Base-by-base conservation (phyloP, 1,140 invertebrate genomes). In the Pteromalus puparum region DNA sequence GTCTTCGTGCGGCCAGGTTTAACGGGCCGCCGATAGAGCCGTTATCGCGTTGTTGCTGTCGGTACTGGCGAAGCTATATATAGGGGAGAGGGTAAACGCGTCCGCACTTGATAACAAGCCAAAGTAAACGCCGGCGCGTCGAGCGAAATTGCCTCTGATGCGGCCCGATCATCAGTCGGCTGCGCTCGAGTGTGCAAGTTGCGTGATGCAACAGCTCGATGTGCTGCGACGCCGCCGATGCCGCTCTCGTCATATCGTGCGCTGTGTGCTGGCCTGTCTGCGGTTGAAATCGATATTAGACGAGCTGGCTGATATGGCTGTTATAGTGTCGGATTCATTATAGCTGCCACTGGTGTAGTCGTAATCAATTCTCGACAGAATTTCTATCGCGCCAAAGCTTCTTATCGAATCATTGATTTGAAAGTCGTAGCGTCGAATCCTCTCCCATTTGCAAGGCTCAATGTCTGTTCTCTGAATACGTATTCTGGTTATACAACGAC, bases 61-160 rank as follows among this genome's bases (percentile, higher is more conserved):
- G 7, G 18, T n/a, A 21, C 15, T 61, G 53, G 21, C 18, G 21
- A 61, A 21, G 21, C 53, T n/a, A 7, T 6, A 18, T 1, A 18
- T 1, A n/a, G 15, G 15, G 46, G 46, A n/a, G 53, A n/a, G 9
- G 46, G 48, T 9, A 26, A 9, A 38, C 13, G 34, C 67, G 67
- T 28, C 24, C 18, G 13, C 42, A 7, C 9, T 67, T 72, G 74
- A 83, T 83, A 83, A 83, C 74, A 78, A 78, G 82, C 75, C 81
- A 24, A 70, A 79, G 61, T 67, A 21, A 42, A 53, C 75, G 42
- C 26, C n/a, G n/a, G 21, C 26, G 42, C 46, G 42, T 26, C 75
- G 30, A 6, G 38, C 21, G 73, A 77, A 77, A 77, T 77, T 77
- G 75, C 26, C 75, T 21, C n/a, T 77, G 75, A 77, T 24, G 75